Evolutionary conservation across 2,888 invertebrate genomes (phyloP).

Genomic region (Sericinus montela): DNA sequence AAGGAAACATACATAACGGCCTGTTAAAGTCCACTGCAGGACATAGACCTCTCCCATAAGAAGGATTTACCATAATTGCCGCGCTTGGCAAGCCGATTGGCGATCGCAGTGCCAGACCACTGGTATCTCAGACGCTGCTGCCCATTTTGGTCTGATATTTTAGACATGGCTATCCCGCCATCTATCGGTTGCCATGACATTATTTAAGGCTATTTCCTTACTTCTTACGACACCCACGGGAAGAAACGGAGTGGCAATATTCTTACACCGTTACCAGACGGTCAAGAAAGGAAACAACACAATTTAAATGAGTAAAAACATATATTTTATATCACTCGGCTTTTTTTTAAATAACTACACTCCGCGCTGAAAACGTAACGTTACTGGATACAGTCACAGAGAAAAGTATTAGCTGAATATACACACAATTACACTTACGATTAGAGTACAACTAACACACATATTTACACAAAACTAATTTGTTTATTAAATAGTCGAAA

Average conservation of each 20-base stretch:
- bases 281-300: constrained; percentile 37
- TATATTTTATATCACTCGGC: constrained; percentile 76
- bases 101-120: too few relatives aligned
- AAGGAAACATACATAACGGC: too few relatives aligned
- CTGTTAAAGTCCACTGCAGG: too few relatives aligned
- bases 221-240: too few relatives aligned
- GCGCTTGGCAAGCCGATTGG: too few relatives aligned
- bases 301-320: constrained; percentile 74
- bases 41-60: too few relatives aligned
- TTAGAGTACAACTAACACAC: constrained; percentile 37
- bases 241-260: background rate
- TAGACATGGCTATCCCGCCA: too few relatives aligned
- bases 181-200: too few relatives aligned
- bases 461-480: constrained; percentile 42
- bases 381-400: constrained; percentile 44
- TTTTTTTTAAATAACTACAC: constrained; percentile 52
- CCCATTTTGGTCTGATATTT: too few relatives aligned
- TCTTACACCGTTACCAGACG: background rate
- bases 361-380: constrained; percentile 32
- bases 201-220: too few relatives aligned
- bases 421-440: constrained; percentile 51
- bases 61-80: too few relatives aligned
- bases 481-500: constrained; percentile 48
- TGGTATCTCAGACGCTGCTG: too few relatives aligned
- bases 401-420: constrained; percentile 45